Conservation (phyloP, 2,888 invertebrate genomes). For the Drosophila ustulata region DNA sequence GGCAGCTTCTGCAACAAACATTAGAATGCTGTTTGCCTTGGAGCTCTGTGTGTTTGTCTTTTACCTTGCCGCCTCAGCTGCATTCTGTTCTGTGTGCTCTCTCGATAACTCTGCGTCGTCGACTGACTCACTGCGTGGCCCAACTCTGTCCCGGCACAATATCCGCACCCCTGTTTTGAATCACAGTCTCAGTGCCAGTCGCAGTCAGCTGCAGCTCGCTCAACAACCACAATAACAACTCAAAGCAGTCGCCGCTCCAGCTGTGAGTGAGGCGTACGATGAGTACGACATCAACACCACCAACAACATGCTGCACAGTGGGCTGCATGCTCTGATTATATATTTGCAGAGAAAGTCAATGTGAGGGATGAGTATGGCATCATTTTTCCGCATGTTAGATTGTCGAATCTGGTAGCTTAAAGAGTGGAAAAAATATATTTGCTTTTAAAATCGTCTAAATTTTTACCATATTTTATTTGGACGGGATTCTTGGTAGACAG, state of each 20-base stretch:
- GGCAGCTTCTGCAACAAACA: slow-evolving; percentile 4
- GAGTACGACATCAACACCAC: slow-evolving; percentile 35
- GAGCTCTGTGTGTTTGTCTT: slow-evolving; percentile 4
- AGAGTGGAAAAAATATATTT: no score
- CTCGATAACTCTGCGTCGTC: slow-evolving; percentile 35
- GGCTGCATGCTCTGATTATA: neutral
- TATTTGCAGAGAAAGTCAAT: neutral
- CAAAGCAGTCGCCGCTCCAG: slow-evolving; percentile 25
- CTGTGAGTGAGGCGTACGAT: slow-evolving; percentile 22
- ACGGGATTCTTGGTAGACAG: no score
- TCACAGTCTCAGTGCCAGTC: slow-evolving; percentile 51
- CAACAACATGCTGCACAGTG: slow-evolving; percentile 40
- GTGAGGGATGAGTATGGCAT: no score
- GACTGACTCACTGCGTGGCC: slow-evolving; percentile 48
- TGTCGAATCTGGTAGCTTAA: no score
- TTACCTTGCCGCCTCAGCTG: slow-evolving; percentile 43
- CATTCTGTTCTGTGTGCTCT: slow-evolving; percentile 31
- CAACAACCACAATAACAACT: slow-evolving; percentile 39
- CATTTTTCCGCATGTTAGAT: no score
- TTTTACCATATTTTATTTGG: no score
- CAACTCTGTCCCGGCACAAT: slow-evolving; percentile 8
- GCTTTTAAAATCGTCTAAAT: no score
- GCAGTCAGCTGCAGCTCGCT: slow-evolving; percentile 57
- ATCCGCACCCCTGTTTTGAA: slow-evolving; percentile 58
- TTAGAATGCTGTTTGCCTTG: slow-evolving; percentile 4